These are phyloP conservation scores for Leptinotarsa peninsularis DNA, from an alignment of 2,888 invertebrate species.

Conservation along the genomic window DNA sequence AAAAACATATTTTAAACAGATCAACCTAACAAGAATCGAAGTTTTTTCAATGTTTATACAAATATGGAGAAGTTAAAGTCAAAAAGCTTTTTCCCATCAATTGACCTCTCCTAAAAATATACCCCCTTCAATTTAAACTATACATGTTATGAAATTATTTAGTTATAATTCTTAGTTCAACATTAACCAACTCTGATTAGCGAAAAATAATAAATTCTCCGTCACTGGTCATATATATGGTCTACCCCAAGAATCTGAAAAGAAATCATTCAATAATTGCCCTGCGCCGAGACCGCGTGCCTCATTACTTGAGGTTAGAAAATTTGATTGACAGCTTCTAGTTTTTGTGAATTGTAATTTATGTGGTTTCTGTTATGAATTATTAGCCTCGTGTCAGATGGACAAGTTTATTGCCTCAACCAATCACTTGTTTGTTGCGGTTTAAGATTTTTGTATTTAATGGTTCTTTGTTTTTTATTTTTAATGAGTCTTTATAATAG, in stretches of 20 bases:
- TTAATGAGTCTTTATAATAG: conserved; percentile 43
- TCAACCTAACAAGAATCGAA: too few species aligned
- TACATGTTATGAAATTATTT: too few species aligned
- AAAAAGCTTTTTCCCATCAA: too few species aligned
- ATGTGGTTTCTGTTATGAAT: conserved; percentile 55
- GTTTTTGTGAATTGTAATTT: conserved; percentile 58
- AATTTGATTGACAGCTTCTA: conserved; percentile 64
- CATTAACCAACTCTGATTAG: too few species aligned
- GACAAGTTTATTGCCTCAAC: conserved; percentile 51
- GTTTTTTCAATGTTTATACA: too few species aligned
- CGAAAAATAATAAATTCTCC: background rate
- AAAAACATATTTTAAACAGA: too few species aligned
- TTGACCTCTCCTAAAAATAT: too few species aligned
- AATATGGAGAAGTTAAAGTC: too few species aligned
- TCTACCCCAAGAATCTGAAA: conserved; percentile 36
- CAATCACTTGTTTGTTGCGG: conserved; percentile 47
- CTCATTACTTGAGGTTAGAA: conserved; percentile 55
- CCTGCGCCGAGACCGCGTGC: conserved; percentile 42
- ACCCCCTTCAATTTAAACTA: too few species aligned
- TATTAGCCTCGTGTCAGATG: conserved; percentile 50
- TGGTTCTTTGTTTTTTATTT: conserved; percentile 44
- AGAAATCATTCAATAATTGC: conserved; percentile 51
- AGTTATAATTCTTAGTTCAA: too few species aligned
- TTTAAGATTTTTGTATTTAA: conserved; percentile 43
- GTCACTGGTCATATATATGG: conserved; percentile 7